phyloP scores from a whole-genome alignment of 2,888 invertebrate genomes.

The Cryptus armator region DNA sequence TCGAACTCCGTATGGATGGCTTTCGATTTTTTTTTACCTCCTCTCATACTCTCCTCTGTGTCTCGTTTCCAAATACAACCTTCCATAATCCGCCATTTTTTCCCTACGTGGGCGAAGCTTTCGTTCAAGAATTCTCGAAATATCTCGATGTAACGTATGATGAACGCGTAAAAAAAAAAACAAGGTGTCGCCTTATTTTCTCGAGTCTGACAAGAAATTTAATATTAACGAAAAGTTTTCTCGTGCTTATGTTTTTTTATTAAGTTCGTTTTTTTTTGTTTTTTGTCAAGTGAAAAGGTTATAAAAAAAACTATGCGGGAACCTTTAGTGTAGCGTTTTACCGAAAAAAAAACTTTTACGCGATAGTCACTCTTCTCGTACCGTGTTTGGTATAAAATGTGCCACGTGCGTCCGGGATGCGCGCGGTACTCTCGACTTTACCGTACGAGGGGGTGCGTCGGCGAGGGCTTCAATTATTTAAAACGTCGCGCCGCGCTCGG shows the following conservation, averaged over 20 bases:
- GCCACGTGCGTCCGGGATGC: conserved; percentile 65
- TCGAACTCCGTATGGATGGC: conserved; percentile 66
- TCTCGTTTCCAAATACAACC: conserved; percentile 9
- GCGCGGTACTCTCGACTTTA: conserved; percentile 6
- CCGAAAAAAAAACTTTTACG: conserved; percentile 30
- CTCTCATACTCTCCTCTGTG: conserved; percentile 29
- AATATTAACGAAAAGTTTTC: not conserved
- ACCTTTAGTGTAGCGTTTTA: conserved; percentile 13
- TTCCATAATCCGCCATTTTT: conserved; percentile 25
- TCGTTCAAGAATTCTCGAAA: not conserved
- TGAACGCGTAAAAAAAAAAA: not conserved
- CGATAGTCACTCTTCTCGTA: not conserved
- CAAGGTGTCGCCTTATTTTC: not conserved
- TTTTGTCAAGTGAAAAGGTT: conserved; percentile 12
- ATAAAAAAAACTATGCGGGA: not conserved
- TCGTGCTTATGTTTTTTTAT: not conserved
- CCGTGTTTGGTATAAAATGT: conserved; percentile 57
- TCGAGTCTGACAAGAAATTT: not conserved
- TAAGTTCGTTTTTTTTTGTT: conserved; percentile 2
- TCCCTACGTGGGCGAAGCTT: not conserved
- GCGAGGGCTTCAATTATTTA: conserved; percentile 79
- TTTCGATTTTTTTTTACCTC: conserved; percentile 74
- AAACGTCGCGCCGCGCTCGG: conserved; percentile 77
- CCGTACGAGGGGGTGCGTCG: conserved; percentile 57
- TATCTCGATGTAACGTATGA: not conserved